Evolutionary conservation across 2,113 vertebrate genomes (phyloP), one percentile per base, ranked within the genome.

Genomic region (Macquaria ambigua): DNA sequence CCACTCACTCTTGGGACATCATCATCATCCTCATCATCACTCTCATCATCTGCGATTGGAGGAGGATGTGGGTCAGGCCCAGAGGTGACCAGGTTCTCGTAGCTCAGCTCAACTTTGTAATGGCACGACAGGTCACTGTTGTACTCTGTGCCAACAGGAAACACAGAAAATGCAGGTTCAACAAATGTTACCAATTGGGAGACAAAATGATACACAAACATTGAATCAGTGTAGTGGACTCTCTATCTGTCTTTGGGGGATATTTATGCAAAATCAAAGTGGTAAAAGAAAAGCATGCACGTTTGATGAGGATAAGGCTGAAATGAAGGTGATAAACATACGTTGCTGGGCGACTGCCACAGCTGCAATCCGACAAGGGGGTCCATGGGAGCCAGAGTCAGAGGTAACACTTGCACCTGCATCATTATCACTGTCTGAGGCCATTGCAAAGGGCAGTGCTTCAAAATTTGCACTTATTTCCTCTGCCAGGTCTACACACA

Each of bases 401-500:
- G 98, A 99, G 0, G 98, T 97, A 25, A 97, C 97, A 89, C 98
- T 99, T 87, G 98, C 97, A 62, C 98, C 98, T 5, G 98, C 98
- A 25, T 99, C 98, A 0, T 99, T 99, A 87, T 99, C 98, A 0
- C 98, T 99, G 90, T 99, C 98, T 1, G 98, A 99, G 34, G 98
- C 98, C 98, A 98, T 99, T 76, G 98, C 98, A 69, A 99, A 99
- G 39, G 98, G 98, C 66, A 99, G 86, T 0, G 97, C 98, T 94
- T 99, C 98, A 18, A 99, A 99, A 94, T 99, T 99, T 74, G 98
- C 98, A 0, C 98, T 99, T 82, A 99, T 99, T 93, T 99, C 98
- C 76, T 99, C 98, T 0, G 98, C 98, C 1, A 99, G 95, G 92
- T 99, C 98, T 0, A 98, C 95, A 81, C 98, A 99, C 43, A 99